Conservation (phyloP, 2,797 vertebrate species). For the Myotis myotis region DNA sequence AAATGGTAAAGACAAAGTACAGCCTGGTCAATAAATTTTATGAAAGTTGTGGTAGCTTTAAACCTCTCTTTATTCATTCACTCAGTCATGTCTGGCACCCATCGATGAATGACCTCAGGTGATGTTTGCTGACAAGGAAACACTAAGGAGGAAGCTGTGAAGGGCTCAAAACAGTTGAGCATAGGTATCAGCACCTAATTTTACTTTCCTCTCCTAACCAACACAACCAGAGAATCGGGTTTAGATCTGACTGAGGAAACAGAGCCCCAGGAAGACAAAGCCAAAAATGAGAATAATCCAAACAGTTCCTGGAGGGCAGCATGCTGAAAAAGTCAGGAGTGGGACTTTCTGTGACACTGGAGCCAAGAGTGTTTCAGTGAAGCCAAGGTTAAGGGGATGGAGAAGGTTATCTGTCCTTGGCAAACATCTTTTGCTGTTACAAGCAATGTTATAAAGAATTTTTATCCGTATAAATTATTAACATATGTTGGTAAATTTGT, state of each 20-base stretch:
- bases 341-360: not conserved
- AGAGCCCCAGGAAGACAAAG: not conserved
- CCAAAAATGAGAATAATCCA: not conserved
- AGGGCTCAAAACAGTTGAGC: not conserved
- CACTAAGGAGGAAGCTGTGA: not conserved
- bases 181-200: not conserved
- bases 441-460: not conserved
- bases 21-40: not conserved
- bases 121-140: not conserved
- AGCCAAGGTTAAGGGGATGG: not conserved
- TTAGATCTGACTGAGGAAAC: not conserved
- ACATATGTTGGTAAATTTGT: not conserved
- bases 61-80: not conserved
- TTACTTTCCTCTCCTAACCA: not conserved
- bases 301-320: not conserved
- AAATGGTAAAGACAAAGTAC: not conserved
- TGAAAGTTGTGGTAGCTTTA: not conserved
- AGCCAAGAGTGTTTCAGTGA: not conserved
- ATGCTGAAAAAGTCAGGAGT: not conserved
- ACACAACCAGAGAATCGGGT: not conserved
- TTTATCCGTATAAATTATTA: not conserved
- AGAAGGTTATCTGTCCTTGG: not conserved
- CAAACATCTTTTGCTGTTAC: not conserved
- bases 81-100: not conserved
- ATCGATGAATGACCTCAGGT: not conserved